Evolutionary conservation across 2,797 vertebrate genomes (phyloP).

Genomic region (Gambusia yucatana): DNA sequence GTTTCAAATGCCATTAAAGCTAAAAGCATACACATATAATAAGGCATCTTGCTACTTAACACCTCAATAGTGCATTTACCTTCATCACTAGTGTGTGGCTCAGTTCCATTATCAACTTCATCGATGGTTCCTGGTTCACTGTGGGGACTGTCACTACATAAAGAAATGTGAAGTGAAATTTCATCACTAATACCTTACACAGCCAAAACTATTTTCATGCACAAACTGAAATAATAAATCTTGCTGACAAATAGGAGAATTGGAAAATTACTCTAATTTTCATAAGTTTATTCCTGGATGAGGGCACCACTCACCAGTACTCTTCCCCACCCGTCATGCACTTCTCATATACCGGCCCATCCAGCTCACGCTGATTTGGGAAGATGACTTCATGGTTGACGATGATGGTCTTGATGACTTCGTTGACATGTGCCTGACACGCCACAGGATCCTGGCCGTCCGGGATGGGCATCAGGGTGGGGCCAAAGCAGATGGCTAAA

Average conservation of each 20-base stretch:
- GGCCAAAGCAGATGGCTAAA: conserved; percentile 97
- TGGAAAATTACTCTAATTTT: background rate
- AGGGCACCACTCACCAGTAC: conserved; percentile 89
- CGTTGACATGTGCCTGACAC: conserved; percentile 97
- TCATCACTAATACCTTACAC: background rate
- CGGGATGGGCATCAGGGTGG: conserved; percentile 97
- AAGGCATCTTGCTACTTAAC: background rate
- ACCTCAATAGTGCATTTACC: conserved; percentile 79
- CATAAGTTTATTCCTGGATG: background rate
- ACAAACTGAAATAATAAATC: background rate
- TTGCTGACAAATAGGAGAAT: background rate
- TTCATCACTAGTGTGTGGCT: conserved; percentile 97
- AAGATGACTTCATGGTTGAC: conserved; percentile 94
- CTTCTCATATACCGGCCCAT: conserved; percentile 96
- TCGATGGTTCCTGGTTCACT: conserved; percentile 98
- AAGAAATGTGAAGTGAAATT: conserved; percentile 4
- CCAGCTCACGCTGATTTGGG: conserved; percentile 91
- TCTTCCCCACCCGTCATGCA: conserved; percentile 98
- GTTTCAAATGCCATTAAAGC: background rate
- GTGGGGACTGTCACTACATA: conserved; percentile 93
- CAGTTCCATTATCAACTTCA: conserved; percentile 93
- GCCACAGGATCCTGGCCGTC: conserved; percentile 95
- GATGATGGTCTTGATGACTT: conserved; percentile 98
- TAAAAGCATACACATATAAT: background rate
- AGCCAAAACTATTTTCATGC: background rate